phyloP scores from a whole-genome alignment of 2,888 invertebrate genomes.

The Archips xylosteana region DNA sequence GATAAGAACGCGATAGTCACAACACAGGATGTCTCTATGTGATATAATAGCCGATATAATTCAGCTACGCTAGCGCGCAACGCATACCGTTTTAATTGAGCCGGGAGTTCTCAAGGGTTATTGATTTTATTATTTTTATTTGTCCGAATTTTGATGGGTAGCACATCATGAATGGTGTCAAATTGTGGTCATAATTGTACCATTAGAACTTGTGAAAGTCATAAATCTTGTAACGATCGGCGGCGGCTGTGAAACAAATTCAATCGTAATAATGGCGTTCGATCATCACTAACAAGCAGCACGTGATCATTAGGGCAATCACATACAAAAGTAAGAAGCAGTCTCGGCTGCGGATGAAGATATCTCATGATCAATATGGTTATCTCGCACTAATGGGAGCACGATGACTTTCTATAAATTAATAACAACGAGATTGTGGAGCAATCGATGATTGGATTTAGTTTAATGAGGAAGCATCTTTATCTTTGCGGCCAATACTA shows the following conservation, averaged over 20 bases:
- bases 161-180: constrained; percentile 27
- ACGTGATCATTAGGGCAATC: constrained; percentile 80
- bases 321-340: constrained; percentile 71
- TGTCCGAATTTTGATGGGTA: constrained; percentile 3
- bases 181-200: constrained; percentile 70
- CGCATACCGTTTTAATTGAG: constrained; percentile 17
- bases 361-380: constrained; percentile 81
- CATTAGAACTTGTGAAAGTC: constrained; percentile 74
- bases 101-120: constrained; percentile 1
- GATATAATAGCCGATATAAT: constrained; percentile 50
- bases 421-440: constrained; percentile 76
- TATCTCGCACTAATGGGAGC: constrained; percentile 76
- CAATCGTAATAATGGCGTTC: constrained; percentile 74
- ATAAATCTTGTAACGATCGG: constrained; percentile 70
- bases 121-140: constrained; percentile 17
- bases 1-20: constrained; percentile 65
- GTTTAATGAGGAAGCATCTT: constrained; percentile 81
- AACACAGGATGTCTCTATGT: constrained; percentile 50
- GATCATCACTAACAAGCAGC: constrained; percentile 81
- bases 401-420: constrained; percentile 85
- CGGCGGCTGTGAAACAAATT: constrained; percentile 67
- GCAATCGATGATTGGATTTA: constrained; percentile 72
- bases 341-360: constrained; percentile 57
- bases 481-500: constrained; percentile 66
- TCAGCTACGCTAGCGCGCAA: constrained; percentile 14